Percentiles rank a stretch among this genome's conserved stretches.
Evolutionary conservation across 1,140 invertebrate species (phyloP).

Genomic region (Rhizoglyphus robini): DNA sequence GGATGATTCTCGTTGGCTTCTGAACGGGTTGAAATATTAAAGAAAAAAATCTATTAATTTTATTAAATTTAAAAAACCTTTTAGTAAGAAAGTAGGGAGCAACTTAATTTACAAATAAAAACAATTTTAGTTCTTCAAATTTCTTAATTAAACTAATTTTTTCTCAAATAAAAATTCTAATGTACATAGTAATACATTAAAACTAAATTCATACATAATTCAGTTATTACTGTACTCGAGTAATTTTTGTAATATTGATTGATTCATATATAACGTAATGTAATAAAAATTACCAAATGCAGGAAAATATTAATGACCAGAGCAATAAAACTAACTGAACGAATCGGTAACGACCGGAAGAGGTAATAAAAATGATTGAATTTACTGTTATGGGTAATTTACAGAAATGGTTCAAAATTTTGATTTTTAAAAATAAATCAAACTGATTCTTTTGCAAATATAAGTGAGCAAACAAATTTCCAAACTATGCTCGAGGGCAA

Average conservation of each 20-base stretch:
- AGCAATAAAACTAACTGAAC: too few species aligned
- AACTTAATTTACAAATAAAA: neutral
- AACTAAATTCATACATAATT: neutral
- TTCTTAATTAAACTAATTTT: neutral
- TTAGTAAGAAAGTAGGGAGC: neutral
- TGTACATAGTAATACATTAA: neutral
- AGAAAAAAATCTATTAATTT: neutral
- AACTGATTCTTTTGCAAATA: too few species aligned
- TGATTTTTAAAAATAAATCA: too few species aligned
- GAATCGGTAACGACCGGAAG: too few species aligned
- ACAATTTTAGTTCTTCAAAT: neutral
- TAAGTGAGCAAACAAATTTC: neutral
- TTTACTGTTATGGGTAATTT: too few species aligned
- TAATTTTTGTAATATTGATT: too few species aligned
- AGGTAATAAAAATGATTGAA: too few species aligned
- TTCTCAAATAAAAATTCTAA: neutral
- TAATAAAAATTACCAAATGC: too few species aligned
- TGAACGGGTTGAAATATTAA: neutral
- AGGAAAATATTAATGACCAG: too few species aligned
- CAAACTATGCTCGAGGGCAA: neutral
- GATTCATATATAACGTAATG: too few species aligned
- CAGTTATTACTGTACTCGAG: too few species aligned
- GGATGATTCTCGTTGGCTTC: conserved; percentile 17
- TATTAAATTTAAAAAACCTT: neutral
- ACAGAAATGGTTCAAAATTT: too few species aligned